These are phyloP conservation scores for Pachycephala philippinensis DNA, from an alignment of 2,113 vertebrate species.

Conservation along the genomic window DNA sequence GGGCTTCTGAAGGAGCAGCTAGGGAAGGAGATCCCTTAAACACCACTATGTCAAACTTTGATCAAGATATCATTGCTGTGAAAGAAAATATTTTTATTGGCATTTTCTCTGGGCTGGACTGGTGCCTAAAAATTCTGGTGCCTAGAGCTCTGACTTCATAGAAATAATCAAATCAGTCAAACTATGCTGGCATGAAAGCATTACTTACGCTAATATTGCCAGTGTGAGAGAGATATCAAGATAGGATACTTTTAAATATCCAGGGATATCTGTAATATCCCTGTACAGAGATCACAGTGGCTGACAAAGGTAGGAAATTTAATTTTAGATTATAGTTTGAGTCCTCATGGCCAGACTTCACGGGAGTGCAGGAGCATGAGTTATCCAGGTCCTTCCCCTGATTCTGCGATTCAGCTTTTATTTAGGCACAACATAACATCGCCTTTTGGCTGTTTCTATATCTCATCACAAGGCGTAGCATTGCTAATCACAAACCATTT, in stretches of 20 bases:
- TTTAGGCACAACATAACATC: not conserved
- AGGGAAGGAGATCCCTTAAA: not conserved
- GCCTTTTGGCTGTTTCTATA: not conserved
- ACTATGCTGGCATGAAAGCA: not conserved
- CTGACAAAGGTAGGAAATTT: not conserved
- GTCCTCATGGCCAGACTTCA: not conserved
- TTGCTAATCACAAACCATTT: not conserved
- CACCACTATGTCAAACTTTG: not conserved
- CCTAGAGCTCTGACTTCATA: not conserved
- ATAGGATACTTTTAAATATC: not conserved
- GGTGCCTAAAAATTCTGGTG: not conserved
- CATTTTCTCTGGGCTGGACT: not conserved
- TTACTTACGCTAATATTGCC: not conserved
- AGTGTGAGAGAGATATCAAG: not conserved
- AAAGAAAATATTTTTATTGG: not conserved
- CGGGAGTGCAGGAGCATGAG: not conserved
- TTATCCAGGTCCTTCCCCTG: not conserved
- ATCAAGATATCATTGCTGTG: not conserved
- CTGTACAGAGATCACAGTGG: not conserved
- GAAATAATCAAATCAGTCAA: not conserved
- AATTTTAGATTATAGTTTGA: not conserved
- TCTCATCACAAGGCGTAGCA: not conserved
- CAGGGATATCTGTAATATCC: not conserved
- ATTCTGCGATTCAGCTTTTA: not conserved
- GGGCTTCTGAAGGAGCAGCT: not conserved